A percentile compares a stretch with the other conserved stretches of the same genome.
phyloP scores from a whole-genome alignment of 2,888 invertebrate species.

The Polymixis flavicincta region DNA sequence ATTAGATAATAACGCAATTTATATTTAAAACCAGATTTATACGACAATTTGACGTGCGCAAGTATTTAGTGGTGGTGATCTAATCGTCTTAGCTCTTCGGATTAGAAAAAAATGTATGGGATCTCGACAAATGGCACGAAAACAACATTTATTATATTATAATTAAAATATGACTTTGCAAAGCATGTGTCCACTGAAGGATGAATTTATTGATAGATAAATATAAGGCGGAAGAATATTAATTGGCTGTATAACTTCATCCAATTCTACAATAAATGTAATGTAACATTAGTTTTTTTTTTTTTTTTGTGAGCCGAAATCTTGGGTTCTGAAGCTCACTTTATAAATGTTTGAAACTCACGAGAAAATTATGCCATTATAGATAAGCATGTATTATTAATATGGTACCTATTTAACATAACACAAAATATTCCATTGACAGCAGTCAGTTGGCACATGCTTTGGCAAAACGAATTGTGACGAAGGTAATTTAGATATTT shows the following conservation, averaged over 20 bases:
- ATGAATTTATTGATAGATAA: background rate
- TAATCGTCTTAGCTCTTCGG: conserved; percentile 65
- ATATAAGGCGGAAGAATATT: background rate
- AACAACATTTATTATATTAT: conserved; percentile 50
- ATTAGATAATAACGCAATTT: conserved; percentile 48
- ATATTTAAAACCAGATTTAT: conserved; percentile 45
- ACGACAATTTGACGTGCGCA: conserved; percentile 54
- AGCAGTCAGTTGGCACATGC: conserved; percentile 39
- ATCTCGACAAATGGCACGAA: conserved; percentile 61
- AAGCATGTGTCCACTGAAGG: conserved; percentile 50
- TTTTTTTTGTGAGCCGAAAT: background rate
- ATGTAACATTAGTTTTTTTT: background rate
- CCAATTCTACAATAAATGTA: background rate
- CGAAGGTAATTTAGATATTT: conserved; percentile 55
- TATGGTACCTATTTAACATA: background rate
- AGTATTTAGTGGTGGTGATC: conserved; percentile 60
- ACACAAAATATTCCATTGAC: background rate
- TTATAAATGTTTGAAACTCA: background rate
- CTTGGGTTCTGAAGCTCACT: background rate
- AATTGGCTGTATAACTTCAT: background rate
- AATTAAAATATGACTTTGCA: conserved; percentile 49
- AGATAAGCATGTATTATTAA: background rate
- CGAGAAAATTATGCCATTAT: background rate
- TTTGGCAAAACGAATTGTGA: conserved; percentile 34
- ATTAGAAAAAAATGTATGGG: conserved; percentile 58